phyloP scores from a whole-genome alignment of 2,888 invertebrate species.

The Sipha maydis region DNA sequence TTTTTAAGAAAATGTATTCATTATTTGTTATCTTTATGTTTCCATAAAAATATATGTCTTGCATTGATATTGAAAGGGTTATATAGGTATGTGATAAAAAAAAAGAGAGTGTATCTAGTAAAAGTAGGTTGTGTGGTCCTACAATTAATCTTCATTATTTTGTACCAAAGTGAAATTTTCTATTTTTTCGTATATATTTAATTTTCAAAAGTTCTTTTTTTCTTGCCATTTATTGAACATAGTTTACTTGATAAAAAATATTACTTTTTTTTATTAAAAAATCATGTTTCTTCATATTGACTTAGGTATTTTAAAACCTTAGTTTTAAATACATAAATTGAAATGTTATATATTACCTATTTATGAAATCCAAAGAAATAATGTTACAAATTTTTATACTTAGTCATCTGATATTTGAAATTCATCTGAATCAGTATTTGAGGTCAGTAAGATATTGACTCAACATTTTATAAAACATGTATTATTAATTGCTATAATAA shows the following conservation, averaged over 20 bases:
- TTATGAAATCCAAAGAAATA: background rate
- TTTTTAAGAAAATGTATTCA: background rate
- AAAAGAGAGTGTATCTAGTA: constrained; percentile 45
- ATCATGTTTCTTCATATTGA: background rate
- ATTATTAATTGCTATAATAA: background rate
- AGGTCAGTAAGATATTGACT: background rate
- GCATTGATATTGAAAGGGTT: background rate
- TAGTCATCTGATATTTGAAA: constrained; percentile 18
- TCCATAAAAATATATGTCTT: background rate
- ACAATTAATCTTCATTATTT: constrained; percentile 10
- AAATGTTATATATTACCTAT: background rate
- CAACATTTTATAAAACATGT: background rate
- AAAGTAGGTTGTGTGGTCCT: constrained; percentile 36
- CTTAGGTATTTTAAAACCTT: no score
- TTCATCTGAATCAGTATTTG: constrained; percentile 22
- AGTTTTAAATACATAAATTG: no score
- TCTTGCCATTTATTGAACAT: no score
- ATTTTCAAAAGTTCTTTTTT: background rate
- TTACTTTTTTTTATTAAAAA: background rate
- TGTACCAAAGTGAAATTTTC: background rate
- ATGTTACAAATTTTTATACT: background rate
- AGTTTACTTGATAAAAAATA: no score
- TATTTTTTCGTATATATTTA: background rate
- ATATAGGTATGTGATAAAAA: background rate
- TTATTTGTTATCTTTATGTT: no score